These are phyloP conservation scores for Physeter macrocephalus DNA, from an alignment of 2,113 vertebrate species.

Conservation along the genomic window DNA sequence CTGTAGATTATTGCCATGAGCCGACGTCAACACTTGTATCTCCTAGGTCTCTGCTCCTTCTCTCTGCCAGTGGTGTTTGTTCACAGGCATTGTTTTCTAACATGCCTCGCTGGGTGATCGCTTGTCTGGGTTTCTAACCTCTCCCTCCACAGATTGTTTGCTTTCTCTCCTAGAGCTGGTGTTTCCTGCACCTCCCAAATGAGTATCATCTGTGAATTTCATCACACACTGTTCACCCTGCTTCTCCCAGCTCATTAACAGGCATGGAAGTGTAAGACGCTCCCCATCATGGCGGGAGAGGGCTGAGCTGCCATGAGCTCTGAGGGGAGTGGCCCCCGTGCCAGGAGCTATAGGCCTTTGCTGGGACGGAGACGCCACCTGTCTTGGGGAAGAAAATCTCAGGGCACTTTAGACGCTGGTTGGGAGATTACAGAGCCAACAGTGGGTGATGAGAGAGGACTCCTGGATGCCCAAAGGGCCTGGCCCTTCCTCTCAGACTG, in stretches of 20 bases:
- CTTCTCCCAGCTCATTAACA: conserved; percentile 23
- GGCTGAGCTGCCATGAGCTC: neutral
- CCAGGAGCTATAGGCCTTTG: neutral
- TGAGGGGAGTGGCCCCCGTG: neutral
- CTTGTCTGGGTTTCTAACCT: neutral
- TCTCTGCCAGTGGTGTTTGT: neutral
- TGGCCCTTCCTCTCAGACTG: neutral
- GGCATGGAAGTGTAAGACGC: neutral
- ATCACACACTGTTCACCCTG: neutral
- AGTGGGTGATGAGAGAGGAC: neutral
- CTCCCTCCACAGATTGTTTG: neutral
- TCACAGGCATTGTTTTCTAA: neutral
- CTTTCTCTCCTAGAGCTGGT: neutral
- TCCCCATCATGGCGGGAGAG: neutral
- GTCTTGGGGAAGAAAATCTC: neutral
- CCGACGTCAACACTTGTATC: rapidly evolving
- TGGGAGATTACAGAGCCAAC: neutral
- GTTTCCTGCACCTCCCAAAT: conserved; percentile 39
- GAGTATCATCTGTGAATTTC: conserved; percentile 49
- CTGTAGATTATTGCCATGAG: neutral
- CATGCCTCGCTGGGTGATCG: neutral
- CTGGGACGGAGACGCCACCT: neutral
- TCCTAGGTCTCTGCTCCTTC: neutral
- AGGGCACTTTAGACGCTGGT: neutral
- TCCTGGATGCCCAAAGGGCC: rapidly evolving